Evolutionary conservation across 1,140 invertebrate genomes (phyloP), one percentile per base, ranked within the genome.

Genomic region (Hirudo medicinalis): DNA sequence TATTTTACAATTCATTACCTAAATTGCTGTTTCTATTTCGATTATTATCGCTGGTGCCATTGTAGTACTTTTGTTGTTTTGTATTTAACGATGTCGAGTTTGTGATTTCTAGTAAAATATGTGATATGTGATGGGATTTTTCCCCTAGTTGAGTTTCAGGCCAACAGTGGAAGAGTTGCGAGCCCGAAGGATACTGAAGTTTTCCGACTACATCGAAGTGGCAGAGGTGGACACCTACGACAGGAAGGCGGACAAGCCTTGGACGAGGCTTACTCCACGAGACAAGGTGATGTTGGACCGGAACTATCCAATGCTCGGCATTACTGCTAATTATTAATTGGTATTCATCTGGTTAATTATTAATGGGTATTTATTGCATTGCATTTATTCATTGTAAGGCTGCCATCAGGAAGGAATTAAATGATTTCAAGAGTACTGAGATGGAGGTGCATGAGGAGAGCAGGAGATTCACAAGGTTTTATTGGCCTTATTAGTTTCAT

Each of bases 371-470:
- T 49, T 70, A 53, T 22, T 69, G n/a, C n/a, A n/a, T n/a, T n/a
- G n/a, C n/a, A n/a, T n/a, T n/a, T 22, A 19, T 32, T 49, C 68
- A 53, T 22, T 69, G 72, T n/a, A 75, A 86, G 83, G 94, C 95
- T 77, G 91, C 93, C 80, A 99, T 99, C 82, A 87, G 95, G 75
- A 97, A 97, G 82, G 95, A 99, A 85, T 86, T 99, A 76, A 99
- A 99, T 86, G 95, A 99, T 84, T 99, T 96, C 83, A 99, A 99
- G 85, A 94, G 91, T 81, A 91, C 90, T 75, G 96, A 99, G 86
- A 99, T 99, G 96, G 92, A 93, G 80, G 96, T 99, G 73, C 96
- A 99, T 85, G 92, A 97, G 83, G 93, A 97, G 76, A 96, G 93
- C 87, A 88, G 91, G 82, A 94, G 97, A 85, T 88, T 97, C 78